Percentiles rank a stretch among this genome's conserved stretches.
Evolutionary conservation across 2,797 vertebrate species (phyloP).

Genomic region (Hydrophis major): DNA sequence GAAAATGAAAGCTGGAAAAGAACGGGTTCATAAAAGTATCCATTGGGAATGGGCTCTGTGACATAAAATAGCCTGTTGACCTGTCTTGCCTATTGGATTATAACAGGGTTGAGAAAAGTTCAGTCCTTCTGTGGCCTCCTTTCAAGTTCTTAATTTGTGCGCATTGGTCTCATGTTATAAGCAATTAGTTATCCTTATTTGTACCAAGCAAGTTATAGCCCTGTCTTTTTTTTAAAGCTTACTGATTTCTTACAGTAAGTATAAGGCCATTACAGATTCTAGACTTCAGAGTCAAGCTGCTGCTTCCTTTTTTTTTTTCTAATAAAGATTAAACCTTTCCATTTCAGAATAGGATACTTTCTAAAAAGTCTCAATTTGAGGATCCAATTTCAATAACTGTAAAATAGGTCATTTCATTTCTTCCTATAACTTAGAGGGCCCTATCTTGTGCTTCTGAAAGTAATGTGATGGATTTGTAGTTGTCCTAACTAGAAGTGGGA

Average conservation of each 20-base stretch:
- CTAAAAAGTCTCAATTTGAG: conserved; percentile 12
- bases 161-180: neutral
- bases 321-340: conserved; percentile 10
- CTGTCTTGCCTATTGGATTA: neutral
- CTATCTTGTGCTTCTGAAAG: neutral
- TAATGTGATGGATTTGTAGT: conserved; percentile 1
- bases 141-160: neutral
- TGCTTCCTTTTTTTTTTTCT: neutral
- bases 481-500: neutral
- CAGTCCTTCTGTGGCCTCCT: neutral
- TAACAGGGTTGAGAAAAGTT: neutral
- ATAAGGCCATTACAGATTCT: neutral
- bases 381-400: conserved; percentile 12
- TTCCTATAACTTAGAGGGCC: conserved; percentile 22
- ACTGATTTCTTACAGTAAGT: neutral
- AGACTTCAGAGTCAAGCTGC: neutral
- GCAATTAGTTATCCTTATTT: neutral
- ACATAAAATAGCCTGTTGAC: neutral
- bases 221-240: neutral
- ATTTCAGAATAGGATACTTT: conserved; percentile 14
- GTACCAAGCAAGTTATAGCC: neutral
- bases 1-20: neutral
- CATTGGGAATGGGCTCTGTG: neutral
- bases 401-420: conserved; percentile 28
- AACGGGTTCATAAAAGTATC: no score